Evolutionary conservation across 2,797 vertebrate genomes (phyloP).

Genomic region (Lepidocolaptes lacrymiger): DNA sequence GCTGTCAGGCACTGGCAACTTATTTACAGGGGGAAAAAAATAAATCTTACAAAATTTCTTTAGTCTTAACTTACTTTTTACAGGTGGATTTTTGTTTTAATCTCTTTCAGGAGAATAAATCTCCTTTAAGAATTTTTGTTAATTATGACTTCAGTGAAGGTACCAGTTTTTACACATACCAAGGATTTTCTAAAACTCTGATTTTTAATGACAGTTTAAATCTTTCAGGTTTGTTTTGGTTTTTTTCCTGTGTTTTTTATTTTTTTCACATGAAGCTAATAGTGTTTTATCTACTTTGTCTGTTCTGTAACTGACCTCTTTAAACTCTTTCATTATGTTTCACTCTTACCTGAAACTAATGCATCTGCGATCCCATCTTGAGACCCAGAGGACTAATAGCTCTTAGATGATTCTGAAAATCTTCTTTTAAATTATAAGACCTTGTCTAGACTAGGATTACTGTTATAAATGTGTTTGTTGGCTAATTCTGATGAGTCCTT

Average conservation of each 20-base stretch:
- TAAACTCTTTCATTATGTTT: background rate
- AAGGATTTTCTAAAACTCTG: background rate
- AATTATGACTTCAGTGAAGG: background rate
- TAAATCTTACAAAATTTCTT: background rate
- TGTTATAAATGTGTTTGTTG: background rate
- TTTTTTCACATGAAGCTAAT: background rate
- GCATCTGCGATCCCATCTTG: background rate
- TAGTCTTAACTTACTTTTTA: background rate
- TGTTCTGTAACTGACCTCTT: background rate
- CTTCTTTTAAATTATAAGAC: background rate
- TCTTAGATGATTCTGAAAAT: background rate
- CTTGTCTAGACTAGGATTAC: constrained; percentile 10
- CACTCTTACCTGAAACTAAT: background rate
- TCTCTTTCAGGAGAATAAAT: background rate
- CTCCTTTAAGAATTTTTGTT: background rate
- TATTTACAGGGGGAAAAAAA: background rate
- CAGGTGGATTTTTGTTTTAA: background rate
- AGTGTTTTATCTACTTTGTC: background rate
- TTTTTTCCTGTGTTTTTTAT: background rate
- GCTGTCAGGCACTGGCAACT: background rate
- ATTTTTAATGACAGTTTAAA: background rate
- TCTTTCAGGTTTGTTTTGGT: background rate
- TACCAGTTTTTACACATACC: background rate
- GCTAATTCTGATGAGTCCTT: background rate
- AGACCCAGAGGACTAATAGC: background rate